Evolutionary conservation across 2,113 vertebrate genomes (phyloP).

Genomic region (Poecile atricapillus): DNA sequence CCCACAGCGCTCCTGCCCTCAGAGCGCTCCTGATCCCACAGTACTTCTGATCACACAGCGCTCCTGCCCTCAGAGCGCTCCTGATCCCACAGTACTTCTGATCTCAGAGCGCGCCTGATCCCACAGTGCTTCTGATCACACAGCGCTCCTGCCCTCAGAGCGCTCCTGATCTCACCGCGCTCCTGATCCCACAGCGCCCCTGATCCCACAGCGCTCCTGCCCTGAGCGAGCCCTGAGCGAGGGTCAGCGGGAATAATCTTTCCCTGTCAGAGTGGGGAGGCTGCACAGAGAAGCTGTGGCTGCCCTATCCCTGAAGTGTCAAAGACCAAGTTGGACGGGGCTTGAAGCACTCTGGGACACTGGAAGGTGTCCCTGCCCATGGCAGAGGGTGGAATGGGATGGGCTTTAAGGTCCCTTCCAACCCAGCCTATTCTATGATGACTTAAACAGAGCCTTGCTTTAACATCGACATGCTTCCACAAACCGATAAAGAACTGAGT

Average conservation of each 20-base stretch:
- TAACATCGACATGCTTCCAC: neutral
- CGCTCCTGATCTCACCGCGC: no score
- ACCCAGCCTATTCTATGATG: neutral
- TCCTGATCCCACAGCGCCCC: no score
- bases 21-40: no score
- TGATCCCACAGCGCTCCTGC: no score
- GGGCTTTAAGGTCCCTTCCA: neutral
- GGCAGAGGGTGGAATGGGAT: neutral
- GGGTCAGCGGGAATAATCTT: rapidly evolving
- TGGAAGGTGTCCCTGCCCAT: neutral
- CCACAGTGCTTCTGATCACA: no score
- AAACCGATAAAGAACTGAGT: neutral
- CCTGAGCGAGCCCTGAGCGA: rapidly evolving
- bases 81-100: no score
- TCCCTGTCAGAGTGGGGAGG: rapidly evolving
- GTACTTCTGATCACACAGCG: no score
- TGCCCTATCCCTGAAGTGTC: neutral
- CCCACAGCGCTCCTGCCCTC: no score
- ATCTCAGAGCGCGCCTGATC: neutral
- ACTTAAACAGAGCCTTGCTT: neutral
- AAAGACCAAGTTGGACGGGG: neutral
- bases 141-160: no score
- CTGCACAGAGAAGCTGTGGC: no score
- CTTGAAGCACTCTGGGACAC: neutral
- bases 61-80: neutral